Evolutionary conservation across 1,140 invertebrate species (phyloP).

Genomic region (Rhizoglyphus robini): DNA sequence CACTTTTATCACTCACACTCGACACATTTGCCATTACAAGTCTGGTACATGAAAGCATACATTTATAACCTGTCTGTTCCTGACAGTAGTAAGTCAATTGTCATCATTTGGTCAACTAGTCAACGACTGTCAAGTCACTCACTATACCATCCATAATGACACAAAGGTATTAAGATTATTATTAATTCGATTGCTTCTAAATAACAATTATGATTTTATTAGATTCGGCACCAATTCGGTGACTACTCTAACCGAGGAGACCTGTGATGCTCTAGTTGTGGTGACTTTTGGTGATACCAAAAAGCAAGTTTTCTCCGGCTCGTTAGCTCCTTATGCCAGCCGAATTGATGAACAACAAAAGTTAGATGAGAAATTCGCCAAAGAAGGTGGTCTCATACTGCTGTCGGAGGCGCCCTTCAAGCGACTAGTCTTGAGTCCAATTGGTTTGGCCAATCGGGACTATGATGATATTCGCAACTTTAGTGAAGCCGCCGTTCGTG

Average conservation of each 20-base stretch:
- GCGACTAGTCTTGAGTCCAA: constrained; percentile 55
- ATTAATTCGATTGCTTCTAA: too few relatives aligned
- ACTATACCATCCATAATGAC: too few relatives aligned
- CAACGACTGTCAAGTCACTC: too few relatives aligned
- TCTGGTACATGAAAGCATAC: too few relatives aligned
- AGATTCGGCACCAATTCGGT: constrained; percentile 8
- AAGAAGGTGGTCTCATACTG: constrained; percentile 18
- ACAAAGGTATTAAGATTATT: too few relatives aligned
- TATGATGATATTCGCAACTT: constrained; percentile 69
- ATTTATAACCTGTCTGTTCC: too few relatives aligned
- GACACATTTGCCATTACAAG: too few relatives aligned
- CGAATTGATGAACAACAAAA: neutral
- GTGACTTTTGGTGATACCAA: neutral
- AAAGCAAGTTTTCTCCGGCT: neutral
- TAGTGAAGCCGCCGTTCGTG: constrained; percentile 45
- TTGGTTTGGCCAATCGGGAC: constrained; percentile 57
- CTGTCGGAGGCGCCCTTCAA: neutral
- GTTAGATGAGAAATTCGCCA: constrained; percentile 5
- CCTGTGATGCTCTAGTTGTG: constrained; percentile 9
- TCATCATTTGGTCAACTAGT: too few relatives aligned
- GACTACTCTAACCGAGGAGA: neutral
- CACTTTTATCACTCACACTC: too few relatives aligned
- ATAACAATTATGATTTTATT: too few relatives aligned
- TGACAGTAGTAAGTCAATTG: too few relatives aligned
- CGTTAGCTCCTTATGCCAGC: neutral